These are phyloP conservation scores for Gadus chalcogrammus DNA, from an alignment of 2,113 vertebrate genomes.

Conservation along the genomic window DNA sequence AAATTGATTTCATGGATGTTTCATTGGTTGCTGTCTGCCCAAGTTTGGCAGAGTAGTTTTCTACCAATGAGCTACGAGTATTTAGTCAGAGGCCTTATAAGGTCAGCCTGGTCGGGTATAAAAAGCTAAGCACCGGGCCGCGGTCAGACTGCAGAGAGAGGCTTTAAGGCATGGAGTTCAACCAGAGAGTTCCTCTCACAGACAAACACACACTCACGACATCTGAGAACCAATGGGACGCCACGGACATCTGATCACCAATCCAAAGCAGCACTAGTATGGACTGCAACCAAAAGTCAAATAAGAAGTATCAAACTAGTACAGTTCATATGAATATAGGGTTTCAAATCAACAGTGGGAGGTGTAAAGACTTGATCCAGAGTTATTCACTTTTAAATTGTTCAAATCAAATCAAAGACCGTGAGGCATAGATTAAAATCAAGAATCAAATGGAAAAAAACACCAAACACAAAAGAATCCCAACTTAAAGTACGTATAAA, in stretches of 20 bases:
- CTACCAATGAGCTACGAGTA: neutral
- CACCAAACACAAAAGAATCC: neutral
- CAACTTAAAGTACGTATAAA: too few relatives aligned
- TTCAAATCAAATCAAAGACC: neutral
- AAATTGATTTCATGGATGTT: too few relatives aligned
- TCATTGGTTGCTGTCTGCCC: too few relatives aligned
- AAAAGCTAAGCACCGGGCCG: slow-evolving; percentile 54
- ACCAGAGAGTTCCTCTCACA: neutral
- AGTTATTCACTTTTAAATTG: too few relatives aligned
- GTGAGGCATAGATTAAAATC: too few relatives aligned
- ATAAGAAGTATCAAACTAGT: neutral
- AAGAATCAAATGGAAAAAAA: neutral
- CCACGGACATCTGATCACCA: neutral
- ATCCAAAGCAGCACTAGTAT: neutral
- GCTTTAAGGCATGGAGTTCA: slow-evolving; percentile 72
- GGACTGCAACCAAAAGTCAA: neutral
- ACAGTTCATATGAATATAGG: neutral
- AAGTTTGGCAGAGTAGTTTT: too few relatives aligned
- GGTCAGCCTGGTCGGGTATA: neutral
- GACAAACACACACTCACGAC: neutral
- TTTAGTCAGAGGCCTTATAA: neutral
- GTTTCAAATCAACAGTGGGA: neutral
- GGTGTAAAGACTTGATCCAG: too few relatives aligned
- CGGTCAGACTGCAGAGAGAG: slow-evolving; percentile 28
- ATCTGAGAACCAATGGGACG: too few relatives aligned